A percentile compares a stretch with the other conserved stretches of the same genome.
These are phyloP conservation scores for Hydrozoanthus gracilis DNA, from an alignment of 92 coral and sea anemone genomes.

Conservation along the genomic window DNA sequence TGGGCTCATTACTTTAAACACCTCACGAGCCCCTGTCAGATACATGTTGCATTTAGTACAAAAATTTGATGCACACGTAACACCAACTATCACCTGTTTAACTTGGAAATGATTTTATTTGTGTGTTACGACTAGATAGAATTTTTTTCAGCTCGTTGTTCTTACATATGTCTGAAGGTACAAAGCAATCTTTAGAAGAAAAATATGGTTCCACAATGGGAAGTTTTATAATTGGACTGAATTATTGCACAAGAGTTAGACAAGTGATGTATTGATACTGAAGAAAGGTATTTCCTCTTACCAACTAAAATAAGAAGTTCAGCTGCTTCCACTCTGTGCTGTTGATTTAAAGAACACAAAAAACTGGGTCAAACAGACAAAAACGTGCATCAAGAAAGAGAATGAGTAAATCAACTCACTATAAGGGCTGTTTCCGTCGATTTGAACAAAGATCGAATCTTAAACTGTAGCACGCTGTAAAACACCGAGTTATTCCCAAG, in stretches of 20 bases:
- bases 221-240: background rate
- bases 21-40: conserved; percentile 75
- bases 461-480: background rate
- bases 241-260: background rate
- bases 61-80: too few relatives aligned
- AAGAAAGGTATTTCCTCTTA: conserved; percentile 30
- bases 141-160: too few relatives aligned
- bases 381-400: background rate
- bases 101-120: too few relatives aligned
- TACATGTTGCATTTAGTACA: background rate
- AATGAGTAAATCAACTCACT: too few relatives aligned
- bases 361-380: background rate
- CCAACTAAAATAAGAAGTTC: conserved; percentile 87
- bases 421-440: too few relatives aligned
- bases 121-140: too few relatives aligned
- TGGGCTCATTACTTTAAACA: conserved; percentile 66
- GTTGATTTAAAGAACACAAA: conserved; percentile 21
- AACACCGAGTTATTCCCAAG: background rate
- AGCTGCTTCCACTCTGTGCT: conserved; percentile 94
- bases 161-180: too few relatives aligned
- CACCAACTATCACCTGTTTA: too few relatives aligned
- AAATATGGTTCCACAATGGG: background rate
- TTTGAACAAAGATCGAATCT: background rate
- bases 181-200: too few relatives aligned
- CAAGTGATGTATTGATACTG: too few relatives aligned